These are phyloP conservation scores for Plecotus auritus DNA, from an alignment of 2,113 vertebrate genomes.

Conservation along the genomic window DNA sequence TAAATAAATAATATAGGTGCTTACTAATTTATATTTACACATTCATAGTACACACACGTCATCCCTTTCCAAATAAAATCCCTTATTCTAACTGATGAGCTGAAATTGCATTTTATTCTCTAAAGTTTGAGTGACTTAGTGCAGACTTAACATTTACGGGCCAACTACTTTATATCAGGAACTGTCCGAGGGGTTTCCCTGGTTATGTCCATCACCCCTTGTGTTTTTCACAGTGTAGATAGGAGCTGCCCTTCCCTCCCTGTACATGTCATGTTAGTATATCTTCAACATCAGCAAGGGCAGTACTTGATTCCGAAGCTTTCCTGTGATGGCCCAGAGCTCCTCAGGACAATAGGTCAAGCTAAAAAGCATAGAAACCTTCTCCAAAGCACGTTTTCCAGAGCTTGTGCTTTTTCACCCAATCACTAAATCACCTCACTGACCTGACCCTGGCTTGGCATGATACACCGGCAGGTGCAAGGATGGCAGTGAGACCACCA, in stretches of 20 bases:
- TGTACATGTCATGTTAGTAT: accelerated
- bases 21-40: neutral
- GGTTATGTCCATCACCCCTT: neutral
- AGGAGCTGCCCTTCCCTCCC: neutral
- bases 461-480: neutral
- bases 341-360: neutral
- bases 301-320: neutral
- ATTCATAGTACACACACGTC: neutral
- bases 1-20: neutral
- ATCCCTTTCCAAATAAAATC: neutral
- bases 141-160: neutral
- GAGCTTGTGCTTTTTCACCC: neutral
- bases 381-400: neutral
- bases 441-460: neutral
- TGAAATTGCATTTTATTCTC: neutral
- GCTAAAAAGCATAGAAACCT: neutral
- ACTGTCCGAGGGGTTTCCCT: neutral
- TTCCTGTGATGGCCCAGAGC: neutral
- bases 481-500: neutral
- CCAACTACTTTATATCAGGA: neutral
- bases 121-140: neutral
- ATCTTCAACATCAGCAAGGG: neutral
- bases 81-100: neutral
- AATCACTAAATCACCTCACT: neutral
- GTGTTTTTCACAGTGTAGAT: neutral